Conservation (phyloP, 2,888 invertebrate species). For the Caenorhabditis doughertyi region DNA sequence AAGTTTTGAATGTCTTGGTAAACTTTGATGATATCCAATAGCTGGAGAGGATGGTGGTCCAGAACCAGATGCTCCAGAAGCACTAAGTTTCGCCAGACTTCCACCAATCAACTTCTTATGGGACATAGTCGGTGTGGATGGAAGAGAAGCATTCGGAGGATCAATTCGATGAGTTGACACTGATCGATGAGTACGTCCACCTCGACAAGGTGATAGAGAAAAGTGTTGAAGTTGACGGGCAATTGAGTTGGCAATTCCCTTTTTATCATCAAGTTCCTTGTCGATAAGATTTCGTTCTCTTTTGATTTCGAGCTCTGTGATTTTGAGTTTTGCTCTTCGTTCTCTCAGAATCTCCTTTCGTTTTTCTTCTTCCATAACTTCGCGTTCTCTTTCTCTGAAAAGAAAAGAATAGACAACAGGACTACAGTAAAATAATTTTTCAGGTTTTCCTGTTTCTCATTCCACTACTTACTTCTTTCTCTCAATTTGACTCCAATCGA, state of each 20-base stretch:
- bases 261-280: conserved; percentile 64
- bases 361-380: conserved; percentile 67
- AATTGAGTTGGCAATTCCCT: conserved; percentile 56
- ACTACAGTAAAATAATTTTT: neutral
- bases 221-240: conserved; percentile 68
- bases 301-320: conserved; percentile 66
- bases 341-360: conserved; percentile 70
- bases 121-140: conserved; percentile 72
- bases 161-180: conserved; percentile 56
- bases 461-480: conserved; percentile 68
- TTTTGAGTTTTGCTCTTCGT: conserved; percentile 70
- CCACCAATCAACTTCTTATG: conserved; percentile 50
- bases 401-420: neutral
- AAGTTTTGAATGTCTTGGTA: conserved; percentile 58
- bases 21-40: conserved; percentile 57
- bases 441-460: too few species aligned
- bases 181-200: conserved; percentile 46
- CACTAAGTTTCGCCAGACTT: conserved; percentile 44
- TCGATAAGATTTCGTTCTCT: conserved; percentile 65
- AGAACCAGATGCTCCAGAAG: conserved; percentile 30
- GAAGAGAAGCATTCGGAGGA: conserved; percentile 72
- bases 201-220: conserved; percentile 63
- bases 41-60: conserved; percentile 40
- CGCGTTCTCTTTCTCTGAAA: conserved; percentile 67
- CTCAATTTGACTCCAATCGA: conserved; percentile 71